These are phyloP conservation scores for Platysternon megacephalum DNA, from an alignment of 2,113 vertebrate species.

Conservation along the genomic window DNA sequence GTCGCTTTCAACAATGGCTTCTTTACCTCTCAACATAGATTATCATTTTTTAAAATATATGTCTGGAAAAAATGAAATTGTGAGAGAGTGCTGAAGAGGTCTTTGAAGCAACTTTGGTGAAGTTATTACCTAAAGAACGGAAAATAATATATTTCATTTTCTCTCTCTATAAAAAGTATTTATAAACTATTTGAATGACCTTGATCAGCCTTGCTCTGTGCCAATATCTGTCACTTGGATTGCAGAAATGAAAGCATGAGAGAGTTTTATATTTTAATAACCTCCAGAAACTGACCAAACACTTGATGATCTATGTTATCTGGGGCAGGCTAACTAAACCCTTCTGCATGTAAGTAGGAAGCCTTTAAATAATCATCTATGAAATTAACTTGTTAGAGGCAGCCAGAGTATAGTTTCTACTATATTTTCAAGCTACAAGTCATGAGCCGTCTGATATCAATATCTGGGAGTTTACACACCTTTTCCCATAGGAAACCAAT, in stretches of 20 bases:
- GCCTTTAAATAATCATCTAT: not conserved
- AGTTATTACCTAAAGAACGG: not conserved
- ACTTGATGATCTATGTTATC: not conserved
- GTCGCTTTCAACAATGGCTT: not conserved
- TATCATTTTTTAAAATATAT: not conserved
- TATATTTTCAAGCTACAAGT: no score
- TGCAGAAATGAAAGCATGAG: not conserved
- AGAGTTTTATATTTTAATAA: not conserved
- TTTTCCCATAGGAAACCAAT: not conserved
- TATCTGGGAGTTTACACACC: no score
- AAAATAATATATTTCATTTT: not conserved
- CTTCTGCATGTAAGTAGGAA: not conserved
- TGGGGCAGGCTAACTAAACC: not conserved
- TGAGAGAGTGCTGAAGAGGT: not conserved
- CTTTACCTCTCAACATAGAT: not conserved
- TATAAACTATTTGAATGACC: not conserved
- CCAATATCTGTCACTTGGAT: not conserved
- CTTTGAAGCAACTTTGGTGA: not conserved
- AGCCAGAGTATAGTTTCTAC: not conserved
- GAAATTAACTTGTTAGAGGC: not conserved
- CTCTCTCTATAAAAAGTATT: not conserved
- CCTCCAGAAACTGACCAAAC: not conserved
- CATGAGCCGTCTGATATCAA: no score
- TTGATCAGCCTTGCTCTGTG: not conserved
- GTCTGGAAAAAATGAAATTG: not conserved